A percentile compares a stretch with the other conserved stretches of the same genome.
These are phyloP conservation scores for Sus scrofa DNA, from an alignment of 2,113 vertebrate genomes.

Conservation along the genomic window DNA sequence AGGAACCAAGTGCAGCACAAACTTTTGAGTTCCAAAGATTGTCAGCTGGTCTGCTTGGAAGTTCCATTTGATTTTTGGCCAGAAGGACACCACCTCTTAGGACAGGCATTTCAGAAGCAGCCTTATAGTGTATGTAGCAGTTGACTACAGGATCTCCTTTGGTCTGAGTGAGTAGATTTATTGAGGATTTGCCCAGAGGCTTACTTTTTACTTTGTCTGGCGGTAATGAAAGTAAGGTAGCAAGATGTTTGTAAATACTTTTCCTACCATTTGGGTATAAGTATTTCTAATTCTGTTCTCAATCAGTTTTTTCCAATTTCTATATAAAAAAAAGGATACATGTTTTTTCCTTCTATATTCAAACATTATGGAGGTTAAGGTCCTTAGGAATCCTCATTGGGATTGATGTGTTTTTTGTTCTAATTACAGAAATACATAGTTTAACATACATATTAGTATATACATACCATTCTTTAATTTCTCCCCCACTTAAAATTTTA, in stretches of 20 bases:
- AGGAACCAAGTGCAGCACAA: background rate
- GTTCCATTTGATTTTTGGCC: background rate
- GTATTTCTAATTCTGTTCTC: slow-evolving; percentile 14
- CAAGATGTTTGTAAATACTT: slow-evolving; percentile 48
- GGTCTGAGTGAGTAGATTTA: background rate
- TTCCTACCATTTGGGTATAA: background rate
- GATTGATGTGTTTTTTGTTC: slow-evolving; percentile 33
- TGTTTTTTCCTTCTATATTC: slow-evolving; percentile 26
- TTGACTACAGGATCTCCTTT: background rate
- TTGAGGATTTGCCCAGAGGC: background rate
- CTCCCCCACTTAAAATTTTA: slow-evolving; percentile 44
- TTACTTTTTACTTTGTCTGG: background rate
- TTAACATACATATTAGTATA: background rate
- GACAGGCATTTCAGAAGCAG: slow-evolving; percentile 9
- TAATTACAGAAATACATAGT: slow-evolving; percentile 18
- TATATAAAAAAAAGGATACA: background rate
- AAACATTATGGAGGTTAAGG: slow-evolving; percentile 32
- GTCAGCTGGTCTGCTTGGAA: background rate
- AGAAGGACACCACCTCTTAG: background rate
- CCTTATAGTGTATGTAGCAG: background rate
- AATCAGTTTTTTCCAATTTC: slow-evolving; percentile 44
- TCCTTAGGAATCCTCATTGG: background rate
- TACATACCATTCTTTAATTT: slow-evolving; percentile 8
- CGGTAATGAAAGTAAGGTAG: background rate
- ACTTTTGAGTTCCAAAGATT: slow-evolving; percentile 41